These are phyloP conservation scores for Smithornis capensis DNA, from an alignment of 2,113 vertebrate species.

Conservation along the genomic window DNA sequence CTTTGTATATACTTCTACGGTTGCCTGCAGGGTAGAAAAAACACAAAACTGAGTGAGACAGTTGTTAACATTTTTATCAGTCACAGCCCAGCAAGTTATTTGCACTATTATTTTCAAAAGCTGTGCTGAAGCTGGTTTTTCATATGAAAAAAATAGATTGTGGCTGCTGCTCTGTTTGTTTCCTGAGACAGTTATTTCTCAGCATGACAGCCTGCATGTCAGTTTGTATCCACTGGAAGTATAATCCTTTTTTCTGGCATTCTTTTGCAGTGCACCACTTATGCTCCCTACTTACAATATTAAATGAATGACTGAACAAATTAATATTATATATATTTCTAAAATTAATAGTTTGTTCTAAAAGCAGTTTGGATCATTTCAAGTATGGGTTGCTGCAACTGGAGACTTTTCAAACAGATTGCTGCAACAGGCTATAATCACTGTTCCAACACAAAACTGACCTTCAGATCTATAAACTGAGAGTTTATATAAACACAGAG, in stretches of 20 bases:
- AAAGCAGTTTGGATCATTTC: neutral
- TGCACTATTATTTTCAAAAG: neutral
- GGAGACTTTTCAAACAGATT: conserved; percentile 4
- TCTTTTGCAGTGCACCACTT: neutral
- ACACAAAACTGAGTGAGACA: neutral
- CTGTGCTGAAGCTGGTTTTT: neutral
- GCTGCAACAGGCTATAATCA: neutral
- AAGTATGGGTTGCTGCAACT: neutral
- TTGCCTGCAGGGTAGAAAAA: conserved; percentile 64
- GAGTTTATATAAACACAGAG: conserved; percentile 27
- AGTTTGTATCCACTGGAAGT: neutral
- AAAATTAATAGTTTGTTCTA: neutral
- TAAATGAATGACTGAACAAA: neutral
- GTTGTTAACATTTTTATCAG: neutral
- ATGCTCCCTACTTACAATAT: neutral
- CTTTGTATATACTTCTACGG: conserved; percentile 75
- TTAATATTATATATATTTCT: neutral
- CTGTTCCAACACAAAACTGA: conserved; percentile 21
- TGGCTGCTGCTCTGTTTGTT: neutral
- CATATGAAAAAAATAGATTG: neutral
- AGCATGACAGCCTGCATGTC: neutral
- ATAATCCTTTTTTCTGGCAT: neutral
- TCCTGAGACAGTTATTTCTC: neutral
- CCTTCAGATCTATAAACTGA: neutral
- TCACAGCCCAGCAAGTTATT: neutral